Percentiles rank a stretch among this genome's conserved stretches.
Conservation (phyloP, 2,888 invertebrate genomes). For the Ommatoiulus sabulosus region DNA sequence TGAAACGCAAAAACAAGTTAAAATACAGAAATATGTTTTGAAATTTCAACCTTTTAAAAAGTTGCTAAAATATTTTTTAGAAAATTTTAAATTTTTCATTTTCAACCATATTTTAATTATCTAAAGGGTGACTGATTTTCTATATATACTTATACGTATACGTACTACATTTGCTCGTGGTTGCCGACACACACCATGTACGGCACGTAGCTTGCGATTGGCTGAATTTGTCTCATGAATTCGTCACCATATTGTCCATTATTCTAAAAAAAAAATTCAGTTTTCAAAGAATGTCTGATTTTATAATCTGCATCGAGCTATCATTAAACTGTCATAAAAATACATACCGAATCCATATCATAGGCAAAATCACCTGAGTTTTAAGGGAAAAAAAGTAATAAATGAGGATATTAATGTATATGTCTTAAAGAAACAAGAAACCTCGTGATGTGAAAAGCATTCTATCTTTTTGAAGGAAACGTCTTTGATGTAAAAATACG, state of each 20-base stretch:
- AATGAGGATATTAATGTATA: neutral
- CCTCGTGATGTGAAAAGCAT: neutral
- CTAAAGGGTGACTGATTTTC: neutral
- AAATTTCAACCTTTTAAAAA: too few relatives aligned
- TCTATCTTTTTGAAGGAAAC: neutral
- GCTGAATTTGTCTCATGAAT: slow-evolving; percentile 69
- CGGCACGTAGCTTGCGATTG: slow-evolving; percentile 69
- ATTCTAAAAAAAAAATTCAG: slow-evolving; percentile 60
- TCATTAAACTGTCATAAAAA: neutral
- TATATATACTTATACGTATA: slow-evolving; percentile 60
- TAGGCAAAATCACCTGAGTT: slow-evolving; percentile 67
- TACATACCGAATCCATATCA: slow-evolving; percentile 65
- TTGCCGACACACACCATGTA: slow-evolving; percentile 84
- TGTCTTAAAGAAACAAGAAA: neutral
- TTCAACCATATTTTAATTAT: neutral
- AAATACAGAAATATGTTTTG: too few relatives aligned
- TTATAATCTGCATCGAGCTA: neutral
- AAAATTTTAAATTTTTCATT: too few relatives aligned
- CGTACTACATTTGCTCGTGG: slow-evolving; percentile 86
- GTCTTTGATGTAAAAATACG: too few relatives aligned
- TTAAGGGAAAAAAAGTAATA: slow-evolving; percentile 8
- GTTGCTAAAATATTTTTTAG: too few relatives aligned
- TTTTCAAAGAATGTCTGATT: neutral
- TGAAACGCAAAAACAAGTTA: too few relatives aligned
- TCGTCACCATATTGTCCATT: slow-evolving; percentile 69